These are phyloP conservation scores for Rhabdomys pumilio DNA, from an alignment of 2,797 vertebrate genomes.

Conservation along the genomic window DNA sequence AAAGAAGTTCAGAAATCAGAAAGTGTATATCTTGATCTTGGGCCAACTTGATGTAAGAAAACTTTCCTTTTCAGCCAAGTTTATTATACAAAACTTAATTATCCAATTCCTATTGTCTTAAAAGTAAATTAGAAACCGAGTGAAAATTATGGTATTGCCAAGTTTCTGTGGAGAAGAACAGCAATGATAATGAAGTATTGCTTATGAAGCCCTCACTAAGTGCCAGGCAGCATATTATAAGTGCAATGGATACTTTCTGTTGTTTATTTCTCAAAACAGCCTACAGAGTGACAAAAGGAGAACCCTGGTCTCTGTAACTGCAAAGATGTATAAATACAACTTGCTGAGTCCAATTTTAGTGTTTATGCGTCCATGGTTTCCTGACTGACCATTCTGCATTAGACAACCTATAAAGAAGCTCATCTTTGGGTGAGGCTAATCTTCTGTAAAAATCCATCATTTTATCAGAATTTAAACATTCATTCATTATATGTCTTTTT, in stretches of 20 bases:
- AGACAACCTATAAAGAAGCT: not conserved
- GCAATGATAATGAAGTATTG: not conserved
- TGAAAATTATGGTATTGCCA: conserved; percentile 26
- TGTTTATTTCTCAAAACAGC: not conserved
- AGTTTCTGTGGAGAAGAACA: not conserved
- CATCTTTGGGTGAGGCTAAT: not conserved
- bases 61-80: not conserved
- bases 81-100: conserved; percentile 55
- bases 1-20: conserved; percentile 44
- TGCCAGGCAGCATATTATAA: not conserved
- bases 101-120: conserved; percentile 32
- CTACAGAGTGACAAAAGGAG: not conserved
- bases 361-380: not conserved
- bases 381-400: not conserved
- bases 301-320: not conserved
- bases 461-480: not conserved
- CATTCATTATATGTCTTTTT: not conserved
- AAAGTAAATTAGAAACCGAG: conserved; percentile 43
- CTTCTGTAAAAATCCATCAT: not conserved
- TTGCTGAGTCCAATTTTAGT: not conserved
- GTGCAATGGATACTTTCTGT: not conserved
- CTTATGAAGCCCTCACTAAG: not conserved
- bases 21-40: not conserved
- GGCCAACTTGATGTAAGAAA: conserved; percentile 20
- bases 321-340: not conserved